Conservation (phyloP, 92 coral and sea anemone species). For the Phenganax marumi region DNA sequence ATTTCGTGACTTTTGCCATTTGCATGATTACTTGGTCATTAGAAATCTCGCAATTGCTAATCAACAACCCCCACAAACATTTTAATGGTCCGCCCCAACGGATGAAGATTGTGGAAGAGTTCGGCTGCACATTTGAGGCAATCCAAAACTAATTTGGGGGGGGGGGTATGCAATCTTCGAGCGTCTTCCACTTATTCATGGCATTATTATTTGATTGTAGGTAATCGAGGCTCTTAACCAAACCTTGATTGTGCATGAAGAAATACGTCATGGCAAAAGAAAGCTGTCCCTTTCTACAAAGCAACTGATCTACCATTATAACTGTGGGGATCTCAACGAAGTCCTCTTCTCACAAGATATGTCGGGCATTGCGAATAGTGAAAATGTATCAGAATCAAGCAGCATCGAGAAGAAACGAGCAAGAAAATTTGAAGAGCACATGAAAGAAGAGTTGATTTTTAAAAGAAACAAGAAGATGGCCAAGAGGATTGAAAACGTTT, state of each 20-base stretch:
- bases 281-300: conserved; percentile 73
- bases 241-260: conserved; percentile 77
- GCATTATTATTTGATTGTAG: conserved; percentile 36
- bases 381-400: conserved; percentile 60
- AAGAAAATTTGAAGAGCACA: conserved; percentile 67
- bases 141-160: background rate
- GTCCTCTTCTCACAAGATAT: conserved; percentile 74
- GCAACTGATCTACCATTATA: conserved; percentile 80
- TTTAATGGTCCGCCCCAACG: no score
- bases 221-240: conserved; percentile 88
- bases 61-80: no score
- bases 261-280: conserved; percentile 73
- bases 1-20: no score
- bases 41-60: no score
- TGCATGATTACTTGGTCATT: no score
- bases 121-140: background rate
- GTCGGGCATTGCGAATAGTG: conserved; percentile 58
- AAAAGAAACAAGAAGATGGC: conserved; percentile 83
- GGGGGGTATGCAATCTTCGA: background rate
- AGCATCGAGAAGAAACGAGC: conserved; percentile 57
- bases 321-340: conserved; percentile 82
- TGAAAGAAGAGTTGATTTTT: conserved; percentile 69
- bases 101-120: no score
- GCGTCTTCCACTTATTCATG: background rate
- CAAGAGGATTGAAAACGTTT: conserved; percentile 67